Evolutionary conservation across 2,113 vertebrate species (phyloP).

Genomic region (Peromyscus polionotus): DNA sequence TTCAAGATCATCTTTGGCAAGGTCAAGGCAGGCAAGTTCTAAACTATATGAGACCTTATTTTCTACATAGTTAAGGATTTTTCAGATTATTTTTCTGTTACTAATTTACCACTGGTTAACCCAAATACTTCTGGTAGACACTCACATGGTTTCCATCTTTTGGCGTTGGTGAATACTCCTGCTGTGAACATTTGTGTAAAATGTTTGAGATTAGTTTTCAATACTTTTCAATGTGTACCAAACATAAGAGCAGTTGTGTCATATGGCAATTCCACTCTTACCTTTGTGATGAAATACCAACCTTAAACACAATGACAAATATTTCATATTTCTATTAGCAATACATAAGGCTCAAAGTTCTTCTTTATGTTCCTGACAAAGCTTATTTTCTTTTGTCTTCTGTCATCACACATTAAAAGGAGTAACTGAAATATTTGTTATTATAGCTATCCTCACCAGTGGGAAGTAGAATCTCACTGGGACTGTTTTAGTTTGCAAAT

Average conservation of each 20-base stretch:
- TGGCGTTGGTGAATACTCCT: neutral
- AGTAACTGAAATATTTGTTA: neutral
- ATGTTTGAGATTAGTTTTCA: neutral
- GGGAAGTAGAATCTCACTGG: neutral
- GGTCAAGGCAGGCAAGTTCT: neutral
- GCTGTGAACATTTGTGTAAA: neutral
- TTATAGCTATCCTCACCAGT: neutral
- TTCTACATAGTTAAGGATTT: neutral
- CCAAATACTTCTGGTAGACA: neutral
- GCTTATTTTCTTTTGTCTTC: neutral
- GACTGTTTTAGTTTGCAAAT: neutral
- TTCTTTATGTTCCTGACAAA: constrained; percentile 19
- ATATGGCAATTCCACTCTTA: neutral
- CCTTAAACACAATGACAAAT: neutral
- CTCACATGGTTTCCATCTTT: neutral
- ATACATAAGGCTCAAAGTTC: neutral
- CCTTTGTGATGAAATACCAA: constrained; percentile 29
- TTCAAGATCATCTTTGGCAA: neutral
- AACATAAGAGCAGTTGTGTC: neutral
- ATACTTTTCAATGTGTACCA: neutral
- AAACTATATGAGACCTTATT: neutral
- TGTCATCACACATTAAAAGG: neutral
- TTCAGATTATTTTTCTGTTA: neutral
- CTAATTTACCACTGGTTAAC: neutral
- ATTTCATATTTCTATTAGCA: neutral